Base-by-base conservation (phyloP, 2,797 vertebrate species). In the Pelobates cultripes region DNA sequence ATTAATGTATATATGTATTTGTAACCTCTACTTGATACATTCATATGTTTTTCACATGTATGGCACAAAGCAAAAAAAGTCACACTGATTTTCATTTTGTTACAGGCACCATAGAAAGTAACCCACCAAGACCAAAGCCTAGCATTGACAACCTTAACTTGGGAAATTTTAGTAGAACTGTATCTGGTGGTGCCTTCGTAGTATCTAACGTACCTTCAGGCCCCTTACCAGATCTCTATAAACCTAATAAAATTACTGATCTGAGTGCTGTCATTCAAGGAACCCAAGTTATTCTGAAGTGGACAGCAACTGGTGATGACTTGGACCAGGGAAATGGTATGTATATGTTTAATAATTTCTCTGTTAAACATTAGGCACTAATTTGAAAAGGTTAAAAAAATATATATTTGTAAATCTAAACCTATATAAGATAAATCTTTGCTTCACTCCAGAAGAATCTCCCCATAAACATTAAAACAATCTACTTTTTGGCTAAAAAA, bases 271-370 rank as follows among this genome's bases (percentile, higher is more conserved):
- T 9, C 13, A 79, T 89, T 82, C 66, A 87, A 71, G 85, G 83
- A 17, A 72, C 86, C 51, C 67, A 74, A 6, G 84, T 92, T 80
- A 9, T 88, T 42, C 88, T 94, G 64, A 87, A 79, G 15, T 93
- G 93, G 92, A 94, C 90, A 13, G 92, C 92, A 79, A 89, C 92
- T 78, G 92, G 92, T 53, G 85, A 87, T 6, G 86, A 90, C 28
- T 85, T 90, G 0, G 92, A 94, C 77, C 75, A 53, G n/a, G 92
- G 92, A 81, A 90, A 85, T 91, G 89, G 91, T 94, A 85, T 88
- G 85, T 69, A 53, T 68, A 7, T 6, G 3, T 2, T 64, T 7
- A 10, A 64, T 57, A 1, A 7, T 57, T 57, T 57, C 1, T 57
- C 13, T 57, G 10, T 28, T 28, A 28, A 28, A 28, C 1, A 28